Conservation (phyloP, 2,797 vertebrate genomes). For the Pithecia hirsuta region DNA sequence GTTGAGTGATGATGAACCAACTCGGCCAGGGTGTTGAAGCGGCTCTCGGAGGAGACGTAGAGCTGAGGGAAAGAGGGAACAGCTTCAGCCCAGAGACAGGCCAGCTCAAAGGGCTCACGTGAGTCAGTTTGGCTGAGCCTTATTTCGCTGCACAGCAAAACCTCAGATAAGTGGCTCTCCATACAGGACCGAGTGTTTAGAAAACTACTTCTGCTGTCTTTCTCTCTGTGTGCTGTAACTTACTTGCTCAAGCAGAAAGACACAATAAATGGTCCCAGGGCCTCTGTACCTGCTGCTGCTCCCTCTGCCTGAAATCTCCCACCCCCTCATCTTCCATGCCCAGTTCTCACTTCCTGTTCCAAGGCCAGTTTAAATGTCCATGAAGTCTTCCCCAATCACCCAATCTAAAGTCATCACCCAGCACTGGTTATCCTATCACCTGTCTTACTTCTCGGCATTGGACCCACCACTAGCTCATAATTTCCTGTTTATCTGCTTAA, state of each 20-base stretch:
- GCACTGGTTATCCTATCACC: background rate
- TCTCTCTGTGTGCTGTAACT: rapidly evolving
- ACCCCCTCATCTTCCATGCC: background rate
- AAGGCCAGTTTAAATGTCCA: background rate
- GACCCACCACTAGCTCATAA: background rate
- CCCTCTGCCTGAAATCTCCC: background rate
- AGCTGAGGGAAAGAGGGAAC: constrained; percentile 85
- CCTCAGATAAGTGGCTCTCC: too few species aligned
- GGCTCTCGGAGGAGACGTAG: constrained; percentile 98
- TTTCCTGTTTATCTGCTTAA: background rate
- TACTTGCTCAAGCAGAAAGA: background rate
- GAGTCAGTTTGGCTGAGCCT: background rate
- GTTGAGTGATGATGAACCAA: constrained; percentile 98
- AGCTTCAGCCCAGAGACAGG: rapidly evolving
- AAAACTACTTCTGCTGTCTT: rapidly evolving
- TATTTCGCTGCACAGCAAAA: rapidly evolving
- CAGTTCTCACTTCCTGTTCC: background rate
- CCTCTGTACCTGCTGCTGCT: background rate
- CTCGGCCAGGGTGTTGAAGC: constrained; percentile 97
- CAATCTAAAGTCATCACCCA: rapidly evolving
- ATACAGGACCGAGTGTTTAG: rapidly evolving
- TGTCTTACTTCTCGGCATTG: background rate
- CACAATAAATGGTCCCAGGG: background rate
- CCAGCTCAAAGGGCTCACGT: rapidly evolving
- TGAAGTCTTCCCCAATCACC: background rate